Evolutionary conservation across 2,797 vertebrate genomes (phyloP).

Genomic region (Megaceryle alcyon): DNA sequence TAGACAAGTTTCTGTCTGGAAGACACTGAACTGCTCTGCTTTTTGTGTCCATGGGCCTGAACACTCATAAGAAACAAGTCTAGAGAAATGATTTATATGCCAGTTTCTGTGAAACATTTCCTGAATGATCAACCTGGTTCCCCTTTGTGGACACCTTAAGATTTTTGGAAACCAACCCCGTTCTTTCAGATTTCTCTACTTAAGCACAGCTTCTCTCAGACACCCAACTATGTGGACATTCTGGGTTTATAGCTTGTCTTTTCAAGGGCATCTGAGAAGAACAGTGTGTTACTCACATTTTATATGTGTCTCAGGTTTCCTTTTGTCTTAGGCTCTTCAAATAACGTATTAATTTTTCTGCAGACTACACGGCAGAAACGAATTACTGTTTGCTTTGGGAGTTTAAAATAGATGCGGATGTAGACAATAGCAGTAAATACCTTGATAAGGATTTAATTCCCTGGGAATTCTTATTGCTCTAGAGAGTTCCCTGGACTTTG

Average conservation of each 20-base stretch:
- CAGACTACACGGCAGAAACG: background rate
- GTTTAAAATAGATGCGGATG: background rate
- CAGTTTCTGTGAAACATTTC: background rate
- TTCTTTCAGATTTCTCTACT: background rate
- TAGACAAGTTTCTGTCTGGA: background rate
- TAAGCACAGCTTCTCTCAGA: background rate
- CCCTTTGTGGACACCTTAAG: background rate
- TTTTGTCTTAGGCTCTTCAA: background rate
- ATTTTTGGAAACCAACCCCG: background rate
- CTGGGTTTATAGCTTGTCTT: background rate
- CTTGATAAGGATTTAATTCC: background rate
- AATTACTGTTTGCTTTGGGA: background rate
- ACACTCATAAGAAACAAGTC: background rate
- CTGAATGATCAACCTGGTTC: background rate
- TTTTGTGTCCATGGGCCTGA: background rate
- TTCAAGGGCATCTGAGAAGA: background rate
- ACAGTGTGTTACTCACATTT: background rate
- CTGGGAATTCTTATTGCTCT: background rate
- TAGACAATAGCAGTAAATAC: background rate
- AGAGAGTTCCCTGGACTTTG: background rate
- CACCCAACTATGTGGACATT: background rate
- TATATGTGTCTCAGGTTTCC: background rate
- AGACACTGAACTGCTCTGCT: background rate
- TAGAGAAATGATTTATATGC: background rate
- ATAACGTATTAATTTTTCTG: background rate